Evolutionary conservation across 92 coral and sea anemone species (phyloP).

Genomic region (Blastomussa wellsi): DNA sequence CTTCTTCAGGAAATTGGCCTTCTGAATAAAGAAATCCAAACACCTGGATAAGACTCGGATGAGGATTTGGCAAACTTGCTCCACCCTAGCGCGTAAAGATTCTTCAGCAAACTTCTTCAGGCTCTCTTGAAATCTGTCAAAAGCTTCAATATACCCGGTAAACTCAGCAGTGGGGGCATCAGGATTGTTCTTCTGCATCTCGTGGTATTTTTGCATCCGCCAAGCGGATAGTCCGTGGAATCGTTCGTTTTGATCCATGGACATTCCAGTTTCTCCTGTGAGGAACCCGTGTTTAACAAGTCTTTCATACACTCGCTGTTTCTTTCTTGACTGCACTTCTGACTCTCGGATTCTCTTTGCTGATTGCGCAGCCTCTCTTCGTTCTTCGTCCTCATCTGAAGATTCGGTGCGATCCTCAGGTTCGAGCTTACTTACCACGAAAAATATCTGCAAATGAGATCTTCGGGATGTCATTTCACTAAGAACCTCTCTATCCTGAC

Average conservation of each 20-base stretch:
- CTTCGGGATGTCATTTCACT: conserved; percentile 48
- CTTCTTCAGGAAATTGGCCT: conserved; percentile 60
- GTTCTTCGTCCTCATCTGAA: conserved; percentile 62
- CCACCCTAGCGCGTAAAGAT: conserved; percentile 52
- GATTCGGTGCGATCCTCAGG: conserved; percentile 63
- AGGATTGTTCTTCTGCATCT: conserved; percentile 39
- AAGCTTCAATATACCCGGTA: conserved; percentile 56
- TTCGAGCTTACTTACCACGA: conserved; percentile 72
- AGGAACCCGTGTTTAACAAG: conserved; percentile 61
- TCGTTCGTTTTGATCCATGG: conserved; percentile 47
- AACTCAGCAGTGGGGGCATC: conserved; percentile 35
- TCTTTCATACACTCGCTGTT: conserved; percentile 60
- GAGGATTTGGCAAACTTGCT: conserved; percentile 42
- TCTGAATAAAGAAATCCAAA: conserved; percentile 63
- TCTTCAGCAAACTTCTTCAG: conserved; percentile 56
- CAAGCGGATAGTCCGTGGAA: conserved; percentile 76
- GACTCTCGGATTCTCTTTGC: not conserved
- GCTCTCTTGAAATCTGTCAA: conserved; percentile 60
- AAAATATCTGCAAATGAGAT: conserved; percentile 53
- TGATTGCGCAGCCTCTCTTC: not conserved
- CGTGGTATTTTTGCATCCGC: conserved; percentile 48
- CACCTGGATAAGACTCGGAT: conserved; percentile 67
- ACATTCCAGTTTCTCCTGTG: conserved; percentile 9
- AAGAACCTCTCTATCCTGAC: conserved; percentile 62
- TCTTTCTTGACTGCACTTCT: conserved; percentile 58